Conservation (phyloP, 1,140 invertebrate species). For the Leucophenga varia region DNA sequence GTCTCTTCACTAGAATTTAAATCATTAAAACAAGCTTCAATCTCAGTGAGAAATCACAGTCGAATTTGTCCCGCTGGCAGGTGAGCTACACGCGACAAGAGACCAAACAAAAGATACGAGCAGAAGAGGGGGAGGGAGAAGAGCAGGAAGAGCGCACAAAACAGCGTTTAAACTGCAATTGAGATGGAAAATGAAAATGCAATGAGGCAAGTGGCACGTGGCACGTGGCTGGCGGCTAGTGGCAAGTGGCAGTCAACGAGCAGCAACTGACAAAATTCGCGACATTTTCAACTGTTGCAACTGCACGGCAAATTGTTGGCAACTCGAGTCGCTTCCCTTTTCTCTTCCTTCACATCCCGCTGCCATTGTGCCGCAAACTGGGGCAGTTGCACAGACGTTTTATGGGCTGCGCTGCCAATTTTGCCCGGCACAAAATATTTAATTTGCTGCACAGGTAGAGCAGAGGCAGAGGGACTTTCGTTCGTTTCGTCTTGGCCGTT, state of each 20-base stretch:
- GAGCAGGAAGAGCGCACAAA: slow-evolving; percentile 5
- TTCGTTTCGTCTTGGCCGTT: too few relatives aligned
- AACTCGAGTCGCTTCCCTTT: too few relatives aligned
- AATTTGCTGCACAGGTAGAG: slow-evolving; percentile 15
- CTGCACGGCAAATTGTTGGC: slow-evolving; percentile 4
- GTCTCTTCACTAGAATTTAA: too few relatives aligned
- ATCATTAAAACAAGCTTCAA: too few relatives aligned
- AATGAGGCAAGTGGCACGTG: background rate
- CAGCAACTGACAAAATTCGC: slow-evolving; percentile 8
- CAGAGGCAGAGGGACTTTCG: too few relatives aligned
- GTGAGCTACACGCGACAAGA: too few relatives aligned
- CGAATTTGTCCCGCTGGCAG: too few relatives aligned
- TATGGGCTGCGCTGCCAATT: slow-evolving; percentile 15
- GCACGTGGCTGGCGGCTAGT: background rate
- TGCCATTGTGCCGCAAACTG: background rate
- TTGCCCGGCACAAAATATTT: slow-evolving; percentile 14
- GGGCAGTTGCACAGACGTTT: slow-evolving; percentile 11
- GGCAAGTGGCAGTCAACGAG: background rate
- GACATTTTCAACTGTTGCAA: slow-evolving; percentile 16
- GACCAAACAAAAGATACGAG: background rate
- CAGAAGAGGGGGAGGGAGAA: background rate
- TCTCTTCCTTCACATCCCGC: too few relatives aligned
- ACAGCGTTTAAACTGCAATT: slow-evolving; percentile 23
- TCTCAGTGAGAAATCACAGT: too few relatives aligned
- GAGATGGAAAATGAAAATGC: slow-evolving; percentile 4